Evolutionary conservation across 2,888 invertebrate species (phyloP).

Genomic region (Linyphia triangularis): DNA sequence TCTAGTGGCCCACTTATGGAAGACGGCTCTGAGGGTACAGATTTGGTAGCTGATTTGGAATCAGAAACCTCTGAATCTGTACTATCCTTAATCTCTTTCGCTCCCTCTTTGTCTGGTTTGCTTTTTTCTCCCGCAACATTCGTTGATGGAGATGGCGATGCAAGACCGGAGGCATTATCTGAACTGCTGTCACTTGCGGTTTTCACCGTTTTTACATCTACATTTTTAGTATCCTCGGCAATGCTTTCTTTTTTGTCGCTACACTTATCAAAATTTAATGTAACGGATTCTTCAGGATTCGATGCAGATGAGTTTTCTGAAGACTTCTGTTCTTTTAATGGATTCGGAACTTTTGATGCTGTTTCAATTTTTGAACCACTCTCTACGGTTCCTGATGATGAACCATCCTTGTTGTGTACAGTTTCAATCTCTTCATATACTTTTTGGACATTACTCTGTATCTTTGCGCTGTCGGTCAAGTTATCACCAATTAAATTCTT

Average conservation of each 20-base stretch:
- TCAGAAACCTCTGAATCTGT: neutral
- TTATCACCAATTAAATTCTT: constrained; percentile 16
- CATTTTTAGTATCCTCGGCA: neutral
- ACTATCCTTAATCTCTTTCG: neutral
- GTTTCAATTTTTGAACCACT: too few relatives aligned
- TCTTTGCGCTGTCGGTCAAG: constrained; percentile 64
- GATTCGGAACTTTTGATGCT: neutral
- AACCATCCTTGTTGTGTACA: neutral
- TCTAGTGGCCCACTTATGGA: neutral
- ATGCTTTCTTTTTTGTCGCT: neutral
- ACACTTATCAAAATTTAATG: neutral
- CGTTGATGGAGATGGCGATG: neutral
- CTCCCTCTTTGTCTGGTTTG: neutral
- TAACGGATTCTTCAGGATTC: neutral
- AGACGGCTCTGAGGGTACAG: neutral
- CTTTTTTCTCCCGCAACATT: neutral
- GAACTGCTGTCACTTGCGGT: neutral
- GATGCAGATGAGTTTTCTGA: neutral
- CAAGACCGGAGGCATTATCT: neutral
- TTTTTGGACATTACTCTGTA: constrained; percentile 36
- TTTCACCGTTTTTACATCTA: neutral
- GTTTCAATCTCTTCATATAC: neutral
- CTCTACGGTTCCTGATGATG: too few relatives aligned
- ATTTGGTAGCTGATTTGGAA: neutral
- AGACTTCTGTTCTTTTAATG: neutral